Conservation (phyloP, 2,888 invertebrate genomes). For the Agonopterix alstromeriana region DNA sequence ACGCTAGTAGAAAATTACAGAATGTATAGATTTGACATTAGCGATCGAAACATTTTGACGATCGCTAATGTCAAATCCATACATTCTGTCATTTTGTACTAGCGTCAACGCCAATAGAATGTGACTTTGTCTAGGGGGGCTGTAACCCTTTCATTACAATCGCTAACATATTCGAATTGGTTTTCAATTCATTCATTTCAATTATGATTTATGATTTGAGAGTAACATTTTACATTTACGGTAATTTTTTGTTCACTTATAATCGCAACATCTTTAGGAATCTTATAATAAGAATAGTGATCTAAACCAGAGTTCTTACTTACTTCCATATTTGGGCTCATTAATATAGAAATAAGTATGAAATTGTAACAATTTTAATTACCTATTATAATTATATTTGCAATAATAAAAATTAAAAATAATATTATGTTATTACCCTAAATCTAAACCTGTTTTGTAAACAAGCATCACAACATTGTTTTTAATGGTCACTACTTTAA, state of each 20-base stretch:
- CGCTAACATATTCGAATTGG: too few relatives aligned
- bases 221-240: too few relatives aligned
- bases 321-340: constrained; percentile 30
- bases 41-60: too few relatives aligned
- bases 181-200: too few relatives aligned
- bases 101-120: too few relatives aligned
- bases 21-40: too few relatives aligned
- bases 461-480: not conserved
- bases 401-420: not conserved
- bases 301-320: constrained; percentile 6
- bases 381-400: not conserved
- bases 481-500: not conserved
- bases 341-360: constrained; percentile 21
- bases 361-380: not conserved
- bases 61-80: too few relatives aligned
- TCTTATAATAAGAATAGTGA: not conserved
- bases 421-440: not conserved
- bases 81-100: too few relatives aligned
- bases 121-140: too few relatives aligned
- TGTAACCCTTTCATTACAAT: too few relatives aligned
- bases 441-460: not conserved
- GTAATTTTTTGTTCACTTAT: not conserved
- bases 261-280: not conserved
- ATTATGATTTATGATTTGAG: too few relatives aligned
- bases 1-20: too few relatives aligned